A percentile compares a stretch with the other conserved stretches of the same genome.
These are phyloP conservation scores for Teleogryllus occipitalis DNA, from an alignment of 1,140 invertebrate species.

Conservation along the genomic window DNA sequence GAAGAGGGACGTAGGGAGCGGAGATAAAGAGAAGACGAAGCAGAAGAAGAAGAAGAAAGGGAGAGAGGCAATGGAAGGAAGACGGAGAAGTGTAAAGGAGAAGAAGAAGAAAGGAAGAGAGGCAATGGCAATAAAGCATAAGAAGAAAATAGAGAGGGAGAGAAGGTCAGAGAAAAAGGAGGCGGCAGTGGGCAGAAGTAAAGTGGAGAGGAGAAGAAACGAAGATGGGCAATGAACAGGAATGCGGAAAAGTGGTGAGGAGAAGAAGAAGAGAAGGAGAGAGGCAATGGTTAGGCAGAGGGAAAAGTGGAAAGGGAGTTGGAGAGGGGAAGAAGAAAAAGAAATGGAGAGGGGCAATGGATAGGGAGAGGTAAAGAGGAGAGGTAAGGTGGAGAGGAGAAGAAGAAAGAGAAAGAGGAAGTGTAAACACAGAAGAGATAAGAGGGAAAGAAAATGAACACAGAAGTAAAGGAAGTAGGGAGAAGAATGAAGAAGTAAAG, in stretches of 20 bases:
- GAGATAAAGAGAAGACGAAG: no score
- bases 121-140: not conserved
- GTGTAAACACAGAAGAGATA: not conserved
- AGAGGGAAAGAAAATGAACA: not conserved
- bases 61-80: not conserved
- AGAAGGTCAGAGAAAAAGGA: not conserved
- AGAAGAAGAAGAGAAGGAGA: not conserved
- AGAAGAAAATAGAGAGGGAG: not conserved
- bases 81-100: not conserved
- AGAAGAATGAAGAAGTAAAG: not conserved
- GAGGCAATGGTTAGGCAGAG: not conserved
- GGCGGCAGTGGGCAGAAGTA: not conserved
- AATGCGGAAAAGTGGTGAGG: not conserved
- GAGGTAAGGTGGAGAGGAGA: not conserved
- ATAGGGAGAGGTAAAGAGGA: not conserved
- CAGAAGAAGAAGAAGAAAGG: not conserved
- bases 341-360: not conserved
- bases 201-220: not conserved
- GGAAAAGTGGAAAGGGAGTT: not conserved
- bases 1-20: not conserved
- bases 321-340: not conserved
- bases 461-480: not conserved
- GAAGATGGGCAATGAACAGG: not conserved
- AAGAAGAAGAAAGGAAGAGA: not conserved
- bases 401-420: not conserved